Evolutionary conservation across 2,797 vertebrate species (phyloP), one percentile per base, ranked within the genome.

Genomic region (Paramormyrops hopkinsi): DNA sequence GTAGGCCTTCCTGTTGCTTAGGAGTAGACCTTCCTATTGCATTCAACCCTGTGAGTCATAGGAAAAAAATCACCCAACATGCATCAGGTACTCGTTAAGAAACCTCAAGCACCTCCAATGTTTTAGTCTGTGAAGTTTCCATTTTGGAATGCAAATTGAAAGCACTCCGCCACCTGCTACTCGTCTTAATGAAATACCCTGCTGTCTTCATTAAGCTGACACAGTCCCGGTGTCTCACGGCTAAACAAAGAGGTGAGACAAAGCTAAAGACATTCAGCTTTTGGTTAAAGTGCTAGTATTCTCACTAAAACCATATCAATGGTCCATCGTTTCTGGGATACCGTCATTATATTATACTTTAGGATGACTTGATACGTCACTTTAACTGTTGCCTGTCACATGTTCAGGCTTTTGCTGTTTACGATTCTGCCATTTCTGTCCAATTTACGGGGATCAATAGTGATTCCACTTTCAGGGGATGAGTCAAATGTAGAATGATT

Each of bases 391-490:
- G 69, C 17, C 22, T 41, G 50, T 51, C 88, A 53, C 8, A 37
- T 37, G 4, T 88, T 19, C 69, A 54, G 50, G 51, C 88, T 41
- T 54, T 56, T n/a, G 33, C 65, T 50, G 79, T 56, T 82, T 88
- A 76, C 65, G n/a, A 5, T 22, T 56, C 29, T 83, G 69, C 73
- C 33, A 54, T 88, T 79, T 79, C 33, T 37, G 33, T 37, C 51
- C 88, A 88, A 82, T 88, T 88, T 82, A 73, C 69, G 0, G 33
- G 51, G 51, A 76, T 88, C 88, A 76, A 54, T 88, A 82, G 73
- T 88, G 50, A 88, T 82, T 56, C 73, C 9, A 29, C 33, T 88
- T 54, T 87, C 29, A 44, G 25, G 46, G 29, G 53, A 87, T 87
- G 85, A 87, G 85, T 56, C 85, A 87, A 56, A 59, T 59, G 85